Evolutionary conservation across 2,888 invertebrate species (phyloP).

Genomic region (Apoda limacodes): DNA sequence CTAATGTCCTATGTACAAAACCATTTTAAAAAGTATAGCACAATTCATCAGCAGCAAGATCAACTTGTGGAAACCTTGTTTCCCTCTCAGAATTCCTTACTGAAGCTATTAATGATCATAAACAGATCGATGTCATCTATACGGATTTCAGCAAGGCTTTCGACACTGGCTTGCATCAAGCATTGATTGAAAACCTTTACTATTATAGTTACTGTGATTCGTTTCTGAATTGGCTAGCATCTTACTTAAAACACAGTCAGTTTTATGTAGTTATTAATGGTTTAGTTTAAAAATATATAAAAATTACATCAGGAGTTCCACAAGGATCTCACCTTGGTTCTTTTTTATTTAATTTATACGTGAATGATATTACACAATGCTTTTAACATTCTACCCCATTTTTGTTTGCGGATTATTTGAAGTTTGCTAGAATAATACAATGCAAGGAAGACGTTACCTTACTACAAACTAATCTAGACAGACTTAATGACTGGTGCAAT

Average conservation of each 20-base stretch:
- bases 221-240: neutral
- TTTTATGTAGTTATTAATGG: constrained; percentile 15
- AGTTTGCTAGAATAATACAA: constrained; percentile 7
- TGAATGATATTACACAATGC: constrained; percentile 10
- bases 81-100: constrained; percentile 3
- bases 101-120: constrained; percentile 8
- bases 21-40: too few relatives aligned
- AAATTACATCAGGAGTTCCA: constrained; percentile 10
- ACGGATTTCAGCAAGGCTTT: neutral
- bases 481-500: constrained; percentile 9
- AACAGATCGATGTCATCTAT: neutral
- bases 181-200: neutral
- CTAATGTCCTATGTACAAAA: too few relatives aligned
- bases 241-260: neutral
- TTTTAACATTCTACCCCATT: constrained; percentile 7
- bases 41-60: too few relatives aligned
- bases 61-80: neutral
- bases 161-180: neutral
- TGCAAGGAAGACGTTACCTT: constrained; percentile 1
- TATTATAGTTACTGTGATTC: neutral
- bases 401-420: constrained; percentile 18
- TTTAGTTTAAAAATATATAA: constrained; percentile 2
- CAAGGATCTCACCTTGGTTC: constrained; percentile 14
- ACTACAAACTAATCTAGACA: constrained; percentile 10
- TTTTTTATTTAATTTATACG: constrained; percentile 10